Evolutionary conservation across 2,113 vertebrate genomes (phyloP).

Genomic region (Perca fluviatilis): DNA sequence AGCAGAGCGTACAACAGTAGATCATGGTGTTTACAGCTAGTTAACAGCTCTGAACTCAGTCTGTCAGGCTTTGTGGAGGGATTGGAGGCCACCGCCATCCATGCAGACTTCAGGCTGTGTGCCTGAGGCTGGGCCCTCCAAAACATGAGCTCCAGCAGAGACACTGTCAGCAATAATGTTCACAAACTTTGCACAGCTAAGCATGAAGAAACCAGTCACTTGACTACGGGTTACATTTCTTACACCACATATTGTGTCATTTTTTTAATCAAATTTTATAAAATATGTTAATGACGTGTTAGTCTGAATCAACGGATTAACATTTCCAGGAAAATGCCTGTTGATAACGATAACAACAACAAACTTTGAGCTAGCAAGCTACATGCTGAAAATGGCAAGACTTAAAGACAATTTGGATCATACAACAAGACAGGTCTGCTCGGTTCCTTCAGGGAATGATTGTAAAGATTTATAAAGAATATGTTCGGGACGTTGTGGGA

Average conservation of each 20-base stretch:
- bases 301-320: too few species aligned
- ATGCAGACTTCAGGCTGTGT: slow-evolving; percentile 36
- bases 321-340: too few species aligned
- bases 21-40: slow-evolving; percentile 56
- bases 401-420: too few species aligned
- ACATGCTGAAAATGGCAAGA: too few species aligned
- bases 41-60: slow-evolving; percentile 37
- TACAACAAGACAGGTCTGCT: too few species aligned
- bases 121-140: slow-evolving; percentile 20
- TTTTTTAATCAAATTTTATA: neutral
- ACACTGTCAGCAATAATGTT: slow-evolving; percentile 12
- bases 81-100: slow-evolving; percentile 33
- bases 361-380: too few species aligned
- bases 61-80: slow-evolving; percentile 32
- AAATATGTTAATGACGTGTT: slow-evolving; percentile 46
- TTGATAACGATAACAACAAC: too few species aligned
- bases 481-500: too few species aligned
- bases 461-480: too few species aligned
- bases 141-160: slow-evolving; percentile 16
- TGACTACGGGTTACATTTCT: neutral
- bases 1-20: slow-evolving; percentile 32
- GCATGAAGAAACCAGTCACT: neutral
- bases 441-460: too few species aligned
- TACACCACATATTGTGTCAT: slow-evolving; percentile 22
- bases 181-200: neutral